Percentiles rank a stretch among this genome's conserved stretches.
Evolutionary conservation across 1,140 invertebrate genomes (phyloP).

Genomic region (Alviniconcha marisindica): DNA sequence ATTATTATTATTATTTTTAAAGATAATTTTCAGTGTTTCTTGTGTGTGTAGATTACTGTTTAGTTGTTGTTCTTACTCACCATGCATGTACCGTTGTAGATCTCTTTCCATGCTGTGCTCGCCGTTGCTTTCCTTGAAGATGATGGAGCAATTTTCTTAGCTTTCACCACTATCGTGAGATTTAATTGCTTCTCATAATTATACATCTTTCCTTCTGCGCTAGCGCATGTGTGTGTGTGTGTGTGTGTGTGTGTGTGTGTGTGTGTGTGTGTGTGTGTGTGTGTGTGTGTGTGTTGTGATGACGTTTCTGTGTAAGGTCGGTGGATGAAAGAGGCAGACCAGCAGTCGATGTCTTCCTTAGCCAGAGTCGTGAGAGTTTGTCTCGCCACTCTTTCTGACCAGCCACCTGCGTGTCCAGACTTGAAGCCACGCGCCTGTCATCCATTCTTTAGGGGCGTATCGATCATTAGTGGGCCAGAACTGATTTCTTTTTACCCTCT

Average conservation of each 20-base stretch:
- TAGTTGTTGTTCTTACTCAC: too few species aligned
- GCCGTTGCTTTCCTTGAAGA: too few species aligned
- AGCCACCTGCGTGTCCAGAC: too few species aligned
- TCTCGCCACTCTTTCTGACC: conserved; percentile 15
- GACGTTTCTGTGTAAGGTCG: background rate
- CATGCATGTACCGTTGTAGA: too few species aligned
- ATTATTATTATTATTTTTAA: background rate
- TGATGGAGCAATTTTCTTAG: background rate
- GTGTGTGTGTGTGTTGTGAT: background rate
- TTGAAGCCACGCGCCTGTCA: too few species aligned
- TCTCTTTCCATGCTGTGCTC: too few species aligned
- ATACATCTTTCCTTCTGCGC: background rate
- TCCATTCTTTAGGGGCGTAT: too few species aligned
- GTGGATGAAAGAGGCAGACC: background rate
- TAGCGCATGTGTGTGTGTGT: background rate
- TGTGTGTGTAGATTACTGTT: too few species aligned
- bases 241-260: background rate
- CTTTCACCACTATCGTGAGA: background rate
- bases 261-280: background rate
- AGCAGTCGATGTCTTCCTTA: conserved; percentile 10
- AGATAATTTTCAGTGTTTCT: too few species aligned
- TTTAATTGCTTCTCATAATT: background rate
- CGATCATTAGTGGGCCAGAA: too few species aligned
- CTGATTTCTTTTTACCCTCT: too few species aligned
- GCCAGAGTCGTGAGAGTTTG: conserved; percentile 2